A percentile compares a stretch with the other conserved stretches of the same genome.
These are phyloP conservation scores for Sinocyclocheilus rhinocerous DNA, from an alignment of 2,113 vertebrate species.

Conservation along the genomic window DNA sequence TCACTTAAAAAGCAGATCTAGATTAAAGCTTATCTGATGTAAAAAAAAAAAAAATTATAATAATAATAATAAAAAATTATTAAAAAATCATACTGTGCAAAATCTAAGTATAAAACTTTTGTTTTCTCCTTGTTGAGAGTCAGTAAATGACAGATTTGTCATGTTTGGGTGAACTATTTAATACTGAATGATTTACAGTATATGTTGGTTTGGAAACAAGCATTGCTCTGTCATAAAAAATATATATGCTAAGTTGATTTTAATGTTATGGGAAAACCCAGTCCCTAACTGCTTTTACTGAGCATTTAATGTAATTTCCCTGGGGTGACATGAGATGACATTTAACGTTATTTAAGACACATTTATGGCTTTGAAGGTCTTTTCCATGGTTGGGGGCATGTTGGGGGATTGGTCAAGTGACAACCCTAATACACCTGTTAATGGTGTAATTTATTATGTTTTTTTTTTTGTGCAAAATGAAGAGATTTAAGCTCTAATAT, in stretches of 20 bases:
- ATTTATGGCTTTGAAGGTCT: slow-evolving; percentile 3
- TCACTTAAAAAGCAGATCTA: not conserved
- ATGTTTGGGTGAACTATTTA: not conserved
- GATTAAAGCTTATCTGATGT: not conserved
- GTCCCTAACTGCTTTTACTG: not conserved
- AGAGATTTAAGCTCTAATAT: not conserved
- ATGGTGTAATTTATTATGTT: slow-evolving; percentile 41
- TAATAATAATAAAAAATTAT: too few relatives aligned
- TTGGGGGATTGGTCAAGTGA: not conserved
- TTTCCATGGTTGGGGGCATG: not conserved
- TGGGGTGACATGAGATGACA: not conserved
- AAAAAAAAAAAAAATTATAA: too few relatives aligned
- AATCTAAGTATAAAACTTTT: not conserved
- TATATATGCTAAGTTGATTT: too few relatives aligned
- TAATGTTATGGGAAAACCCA: not conserved
- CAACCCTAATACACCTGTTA: not conserved
- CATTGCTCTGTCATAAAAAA: too few relatives aligned
- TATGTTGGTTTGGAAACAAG: too few relatives aligned
- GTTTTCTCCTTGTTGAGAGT: not conserved
- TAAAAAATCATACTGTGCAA: not conserved
- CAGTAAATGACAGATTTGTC: not conserved
- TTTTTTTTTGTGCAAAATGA: not conserved
- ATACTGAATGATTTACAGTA: too few relatives aligned
- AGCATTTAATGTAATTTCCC: slow-evolving; percentile 11
- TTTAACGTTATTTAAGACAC: slow-evolving; percentile 18